Base-by-base conservation (phyloP, 2,888 invertebrate species). In the Carpatolechia fugitivella region DNA sequence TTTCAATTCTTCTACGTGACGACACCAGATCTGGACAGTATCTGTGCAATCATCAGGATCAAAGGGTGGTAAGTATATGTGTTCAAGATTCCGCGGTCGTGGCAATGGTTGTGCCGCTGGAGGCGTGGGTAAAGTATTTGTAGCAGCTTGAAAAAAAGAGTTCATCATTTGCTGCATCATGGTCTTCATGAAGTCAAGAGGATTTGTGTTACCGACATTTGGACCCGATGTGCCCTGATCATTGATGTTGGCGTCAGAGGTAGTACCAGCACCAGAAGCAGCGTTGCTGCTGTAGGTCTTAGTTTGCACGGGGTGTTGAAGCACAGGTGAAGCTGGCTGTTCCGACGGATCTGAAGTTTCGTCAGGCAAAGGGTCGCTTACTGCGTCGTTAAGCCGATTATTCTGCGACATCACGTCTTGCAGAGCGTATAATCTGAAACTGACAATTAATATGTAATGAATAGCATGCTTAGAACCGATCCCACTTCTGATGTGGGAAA, bases 21-120 rank as follows among this genome's bases (percentile, higher is more conserved):
- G 47, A 55, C 58, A 58, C 57, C 60, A 60, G 4, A 60, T 52
- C 50, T 60, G 52, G 6, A 60, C 51, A 18, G 57, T 57, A 29
- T 59, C 59, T 1, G 41, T 44, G 10, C 57, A 36, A 35, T 59
- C 59, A 13, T 59, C 56, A 4, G 56, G 59, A 14, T 56, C 50
- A 14, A 59, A 56, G 8, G 53, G 14, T n/a, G 56, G 56, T 4
- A 57, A 18, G 33, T 59, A 57, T 30, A 59, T 57, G n/a, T 56
- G 53, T 14, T 59, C 59, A 8, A 59, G 54, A 48, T 55, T 57
- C 24, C 56, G 10, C 30, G 30, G 14, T 5, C 52, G 33, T 3
- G 55, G 52, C 16, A 33, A 4, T 13, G 48, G 35, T 46, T 11
- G 46, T 5, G 33, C 3, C 6, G 41, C 10, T 10, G 11, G 14